Evolutionary conservation across 1,140 invertebrate species (phyloP), one percentile per base, ranked within the genome.

Genomic region (Hylaeus anthracinus): DNA sequence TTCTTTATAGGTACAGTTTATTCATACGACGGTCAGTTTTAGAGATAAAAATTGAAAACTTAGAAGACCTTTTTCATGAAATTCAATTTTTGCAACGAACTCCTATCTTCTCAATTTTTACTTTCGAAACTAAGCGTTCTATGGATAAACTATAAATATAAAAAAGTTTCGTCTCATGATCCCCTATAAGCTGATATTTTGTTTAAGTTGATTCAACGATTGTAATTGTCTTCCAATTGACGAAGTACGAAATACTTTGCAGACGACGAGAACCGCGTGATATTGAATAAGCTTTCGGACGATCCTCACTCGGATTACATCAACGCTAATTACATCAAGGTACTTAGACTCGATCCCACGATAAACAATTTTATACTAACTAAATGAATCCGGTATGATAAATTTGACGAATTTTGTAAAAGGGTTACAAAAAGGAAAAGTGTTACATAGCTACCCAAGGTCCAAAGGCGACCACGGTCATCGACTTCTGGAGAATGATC

Each of bases 401-500:
- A 43, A 71, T 48, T 66, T 41, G 9, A 9, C 2, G 2, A 8
- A 51, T 60, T 37, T 14, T 60, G 9, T 14, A 3, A 72, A 97
- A 99, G 93, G 98, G 98, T 1, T 99, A 98, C 91, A 94, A 97
- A 8, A 97, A 98, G 90, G 96, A 97, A 85, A 98, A 98, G 91
- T 97, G 97, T 2, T 99, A 99, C 90, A 97, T 99, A 65, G 98
- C 98, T 6, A 99, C 98, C 48, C 96, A 98, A 95, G 98, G 99
- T 43, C 99, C 99, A 39, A 94, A 99, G 51, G 97, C 97, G 81
- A 97, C 98, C 89, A 99, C 98, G 0, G 97, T 98, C 82, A 95
- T 96, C 1, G 99, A 99, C 92, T 99, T 99, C 92, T 99, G 98
- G 98, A 94, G 98, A 75, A 99, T 99, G 98, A 96, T 98, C 84